Conservation (phyloP, 2,113 vertebrate genomes). For the Propithecus coquereli region DNA sequence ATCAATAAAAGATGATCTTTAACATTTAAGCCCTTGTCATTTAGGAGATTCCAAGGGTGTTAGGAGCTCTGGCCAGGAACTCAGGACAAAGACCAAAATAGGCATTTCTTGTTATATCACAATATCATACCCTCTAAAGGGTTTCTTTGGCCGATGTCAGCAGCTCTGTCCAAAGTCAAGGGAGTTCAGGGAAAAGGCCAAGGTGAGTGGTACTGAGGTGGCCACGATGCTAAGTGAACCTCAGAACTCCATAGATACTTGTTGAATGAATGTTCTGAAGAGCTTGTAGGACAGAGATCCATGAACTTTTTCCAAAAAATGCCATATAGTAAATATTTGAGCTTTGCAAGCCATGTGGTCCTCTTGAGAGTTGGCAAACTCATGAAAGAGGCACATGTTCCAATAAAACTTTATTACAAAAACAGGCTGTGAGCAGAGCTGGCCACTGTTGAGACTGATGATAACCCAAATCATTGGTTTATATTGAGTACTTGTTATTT, state of each 20-base stretch:
- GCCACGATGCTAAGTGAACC: accelerated
- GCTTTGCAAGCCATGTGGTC: background rate
- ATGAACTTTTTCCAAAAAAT: accelerated
- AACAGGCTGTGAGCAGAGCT: background rate
- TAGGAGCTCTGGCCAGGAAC: background rate
- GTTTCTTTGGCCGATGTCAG: accelerated
- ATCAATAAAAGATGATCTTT: background rate
- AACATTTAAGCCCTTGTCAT: background rate
- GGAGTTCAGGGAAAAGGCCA: accelerated
- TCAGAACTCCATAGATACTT: accelerated
- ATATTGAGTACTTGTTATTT: accelerated
- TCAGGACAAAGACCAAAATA: background rate
- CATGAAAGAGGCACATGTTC: background rate
- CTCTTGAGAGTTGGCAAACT: background rate
- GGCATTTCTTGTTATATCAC: too few species aligned
- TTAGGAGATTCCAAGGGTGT: background rate
- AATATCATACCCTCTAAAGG: background rate
- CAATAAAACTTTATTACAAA: background rate
- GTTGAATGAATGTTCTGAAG: accelerated
- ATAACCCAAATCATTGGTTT: accelerated
- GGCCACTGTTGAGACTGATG: accelerated
- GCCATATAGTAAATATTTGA: background rate
- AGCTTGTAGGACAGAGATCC: too few species aligned
- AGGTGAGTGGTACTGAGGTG: background rate
- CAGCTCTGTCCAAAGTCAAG: too few species aligned